Conservation (phyloP, 2,888 invertebrate species). For the Coelopa pilipes region DNA sequence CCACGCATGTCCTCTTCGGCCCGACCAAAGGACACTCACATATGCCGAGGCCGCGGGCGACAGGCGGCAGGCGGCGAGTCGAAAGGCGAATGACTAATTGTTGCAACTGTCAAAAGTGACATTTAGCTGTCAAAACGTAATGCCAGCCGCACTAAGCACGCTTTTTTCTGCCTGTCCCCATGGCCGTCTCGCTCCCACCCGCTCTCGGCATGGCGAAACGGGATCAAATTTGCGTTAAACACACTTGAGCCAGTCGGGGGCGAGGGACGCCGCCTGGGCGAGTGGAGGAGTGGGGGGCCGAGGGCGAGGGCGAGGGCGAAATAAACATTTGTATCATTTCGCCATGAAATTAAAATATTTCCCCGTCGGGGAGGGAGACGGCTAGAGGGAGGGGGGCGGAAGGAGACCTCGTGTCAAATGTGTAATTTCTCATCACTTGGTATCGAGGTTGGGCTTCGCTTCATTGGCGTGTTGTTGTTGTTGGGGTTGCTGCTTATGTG, state of each 20-base stretch:
- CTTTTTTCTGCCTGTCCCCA: constrained; percentile 8
- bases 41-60: too few species aligned
- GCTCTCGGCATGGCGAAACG: constrained; percentile 8
- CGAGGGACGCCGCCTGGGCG: too few species aligned
- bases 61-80: too few species aligned
- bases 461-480: too few species aligned
- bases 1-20: background rate
- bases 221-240: constrained; percentile 23
- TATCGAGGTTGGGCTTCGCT: constrained; percentile 21
- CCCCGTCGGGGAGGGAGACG: background rate
- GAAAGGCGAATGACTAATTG: constrained; percentile 56
- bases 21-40: too few species aligned
- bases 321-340: constrained; percentile 25
- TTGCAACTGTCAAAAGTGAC: constrained; percentile 58
- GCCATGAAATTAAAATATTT: constrained; percentile 29
- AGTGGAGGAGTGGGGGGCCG: background rate
- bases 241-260: constrained; percentile 20
- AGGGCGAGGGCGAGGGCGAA: background rate
- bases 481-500: too few species aligned
- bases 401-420: constrained; percentile 18
- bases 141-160: constrained; percentile 19
- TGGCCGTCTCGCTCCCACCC: background rate
- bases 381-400: background rate
- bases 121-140: constrained; percentile 58
- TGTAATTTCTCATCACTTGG: constrained; percentile 14